These are phyloP conservation scores for Sigmodon hispidus DNA, from an alignment of 2,113 vertebrate genomes.

Conservation along the genomic window DNA sequence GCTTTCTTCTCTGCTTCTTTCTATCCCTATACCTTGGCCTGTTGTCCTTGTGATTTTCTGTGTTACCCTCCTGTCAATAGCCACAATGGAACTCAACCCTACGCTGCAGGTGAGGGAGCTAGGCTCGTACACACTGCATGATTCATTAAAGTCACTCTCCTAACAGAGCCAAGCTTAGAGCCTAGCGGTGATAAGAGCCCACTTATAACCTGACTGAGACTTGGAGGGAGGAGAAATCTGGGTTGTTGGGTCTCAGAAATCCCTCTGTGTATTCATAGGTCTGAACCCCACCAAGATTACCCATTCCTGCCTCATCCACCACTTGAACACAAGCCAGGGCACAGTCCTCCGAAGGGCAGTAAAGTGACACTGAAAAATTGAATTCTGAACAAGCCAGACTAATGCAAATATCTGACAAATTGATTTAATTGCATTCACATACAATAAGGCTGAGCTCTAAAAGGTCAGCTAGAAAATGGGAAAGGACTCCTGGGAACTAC, in stretches of 20 bases:
- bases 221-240: not conserved
- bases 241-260: not conserved
- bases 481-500: slow-evolving; percentile 92
- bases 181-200: not conserved
- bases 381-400: slow-evolving; percentile 87
- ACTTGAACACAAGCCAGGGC: slow-evolving; percentile 53
- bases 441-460: slow-evolving; percentile 94
- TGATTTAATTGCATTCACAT: slow-evolving; percentile 94
- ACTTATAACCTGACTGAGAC: not conserved
- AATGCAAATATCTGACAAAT: slow-evolving; percentile 92
- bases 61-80: not conserved
- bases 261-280: not conserved
- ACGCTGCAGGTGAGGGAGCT: not conserved
- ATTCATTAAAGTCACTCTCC: not conserved
- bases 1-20: not conserved
- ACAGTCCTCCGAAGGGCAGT: slow-evolving; percentile 80
- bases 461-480: slow-evolving; percentile 96
- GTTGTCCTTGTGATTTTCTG: not conserved
- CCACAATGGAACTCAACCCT: not conserved
- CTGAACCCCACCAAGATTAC: not conserved
- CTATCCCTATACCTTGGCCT: fast-evolving
- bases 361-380: slow-evolving; percentile 88
- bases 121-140: not conserved
- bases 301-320: slow-evolving; percentile 37
- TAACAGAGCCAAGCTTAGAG: not conserved